These are phyloP conservation scores for Stegastes partitus DNA, from an alignment of 2,113 vertebrate genomes.

Conservation along the genomic window DNA sequence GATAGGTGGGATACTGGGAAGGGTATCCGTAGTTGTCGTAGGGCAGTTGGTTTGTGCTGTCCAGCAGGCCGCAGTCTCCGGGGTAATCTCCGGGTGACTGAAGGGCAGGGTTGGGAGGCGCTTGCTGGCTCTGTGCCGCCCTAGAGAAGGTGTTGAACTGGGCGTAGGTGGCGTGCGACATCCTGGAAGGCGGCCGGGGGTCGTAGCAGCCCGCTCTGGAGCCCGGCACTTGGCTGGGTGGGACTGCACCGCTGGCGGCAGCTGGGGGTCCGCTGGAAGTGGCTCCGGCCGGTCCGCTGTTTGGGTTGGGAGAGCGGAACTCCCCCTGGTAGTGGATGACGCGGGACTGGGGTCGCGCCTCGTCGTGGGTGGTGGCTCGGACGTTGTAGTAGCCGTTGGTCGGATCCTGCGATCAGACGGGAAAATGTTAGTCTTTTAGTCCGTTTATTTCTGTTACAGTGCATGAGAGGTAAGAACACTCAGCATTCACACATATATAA, in stretches of 20 bases:
- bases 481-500: background rate
- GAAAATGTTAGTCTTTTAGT: background rate
- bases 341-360: slow-evolving; percentile 88
- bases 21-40: slow-evolving; percentile 92
- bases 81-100: slow-evolving; percentile 82
- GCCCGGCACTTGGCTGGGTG: slow-evolving; percentile 65
- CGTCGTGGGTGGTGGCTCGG: slow-evolving; percentile 90
- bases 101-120: slow-evolving; percentile 72
- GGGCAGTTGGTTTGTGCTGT: slow-evolving; percentile 87
- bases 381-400: slow-evolving; percentile 98
- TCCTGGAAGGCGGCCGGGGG: slow-evolving; percentile 88
- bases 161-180: slow-evolving; percentile 93
- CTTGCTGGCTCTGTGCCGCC: slow-evolving; percentile 76
- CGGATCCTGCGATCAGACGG: slow-evolving; percentile 87
- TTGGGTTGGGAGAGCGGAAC: slow-evolving; percentile 85
- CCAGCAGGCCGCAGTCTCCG: slow-evolving; percentile 84
- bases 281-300: slow-evolving; percentile 66
- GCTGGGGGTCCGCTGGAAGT: slow-evolving; percentile 61
- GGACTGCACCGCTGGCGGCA: slow-evolving; percentile 56
- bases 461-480: no score
- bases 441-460: background rate
- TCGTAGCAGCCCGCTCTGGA: slow-evolving; percentile 88
- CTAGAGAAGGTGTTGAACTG: slow-evolving; percentile 91
- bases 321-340: slow-evolving; percentile 90
- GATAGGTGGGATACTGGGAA: slow-evolving; percentile 87